Base-by-base conservation (phyloP, 1,140 invertebrate species). In the Whitmania pigra region DNA sequence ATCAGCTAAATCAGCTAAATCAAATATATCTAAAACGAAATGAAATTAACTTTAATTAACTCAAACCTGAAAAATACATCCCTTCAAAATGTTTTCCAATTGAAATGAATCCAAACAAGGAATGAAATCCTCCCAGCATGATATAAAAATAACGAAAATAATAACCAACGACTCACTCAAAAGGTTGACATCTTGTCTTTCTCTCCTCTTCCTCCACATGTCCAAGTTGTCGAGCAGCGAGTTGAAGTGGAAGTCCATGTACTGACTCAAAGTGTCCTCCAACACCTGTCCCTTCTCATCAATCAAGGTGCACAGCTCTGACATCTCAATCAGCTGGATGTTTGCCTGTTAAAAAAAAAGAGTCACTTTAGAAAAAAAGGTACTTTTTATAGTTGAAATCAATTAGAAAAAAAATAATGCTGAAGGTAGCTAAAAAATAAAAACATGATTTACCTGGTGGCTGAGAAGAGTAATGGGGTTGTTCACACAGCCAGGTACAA, bases 381-480 rank as follows among this genome's bases (percentile, higher is more conserved):
- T 27, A 60, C n/a, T 22, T 17, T 7, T 60, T 6, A 27, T 5
- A 60, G 17, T n/a, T 25, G 54, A 25, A n/a, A 25, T 9, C 20
- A 57, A 57, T n/a, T 57, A 4, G 9, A 4, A 9, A 57, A 57
- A 4, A 9, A 57, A 57, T n/a, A 57, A 20, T 57, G 54, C 54
- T 57, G 25, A n/a, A 2, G 9, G 9, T 57, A n/a, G 54, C 54
- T n/a, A n/a, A n/a, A n/a, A n/a, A n/a, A 20, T 57, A 57, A 57
- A n/a, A 57, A 57, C 54, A 49, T 17, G 15, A 49, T 7, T 49
- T 66, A 83, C 80, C 78, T 85, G 84, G 49, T 81, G 74, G 72
- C 79, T 80, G 55, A 85, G 78, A 0, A 84, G 73, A 53, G 80
- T 77, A 22, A 85, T 77, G 5, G 85, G 85, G 76, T 85, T 85